Percentiles rank a stretch among this genome's conserved stretches.
phyloP scores from a whole-genome alignment of 2,888 invertebrate genomes.

The Panzeria rudis region DNA sequence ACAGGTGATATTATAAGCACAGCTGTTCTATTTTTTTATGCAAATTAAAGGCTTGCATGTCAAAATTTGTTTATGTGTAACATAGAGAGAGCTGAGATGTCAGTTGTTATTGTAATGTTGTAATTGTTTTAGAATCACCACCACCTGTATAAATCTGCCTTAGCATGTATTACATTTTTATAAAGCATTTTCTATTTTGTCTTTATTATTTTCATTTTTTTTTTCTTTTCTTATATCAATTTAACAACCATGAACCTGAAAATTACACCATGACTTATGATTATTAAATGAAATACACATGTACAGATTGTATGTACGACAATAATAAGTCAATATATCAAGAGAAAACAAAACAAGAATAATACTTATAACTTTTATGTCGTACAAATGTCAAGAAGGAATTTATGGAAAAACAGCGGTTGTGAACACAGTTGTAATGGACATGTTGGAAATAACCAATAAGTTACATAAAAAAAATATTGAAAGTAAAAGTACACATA shows the following conservation, averaged over 20 bases:
- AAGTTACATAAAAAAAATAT: neutral
- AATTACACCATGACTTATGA: conserved; percentile 51
- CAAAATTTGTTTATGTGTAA: too few species aligned
- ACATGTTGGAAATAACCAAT: conserved; percentile 16
- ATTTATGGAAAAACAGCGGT: neutral
- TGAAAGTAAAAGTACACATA: conserved; percentile 1
- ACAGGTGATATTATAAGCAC: too few species aligned
- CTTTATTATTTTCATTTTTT: conserved; percentile 11
- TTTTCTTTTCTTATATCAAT: neutral
- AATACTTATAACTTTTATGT: conserved; percentile 25
- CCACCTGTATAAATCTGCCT: too few species aligned
- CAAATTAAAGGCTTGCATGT: too few species aligned
- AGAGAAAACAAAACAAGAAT: neutral
- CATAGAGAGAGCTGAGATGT: too few species aligned
- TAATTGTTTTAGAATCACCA: too few species aligned
- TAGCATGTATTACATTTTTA: conserved; percentile 30
- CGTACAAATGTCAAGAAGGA: conserved; percentile 10
- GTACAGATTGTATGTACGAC: neutral
- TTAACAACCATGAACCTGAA: conserved; percentile 58
- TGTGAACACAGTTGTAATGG: conserved; percentile 4
- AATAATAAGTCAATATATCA: conserved; percentile 8
- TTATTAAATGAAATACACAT: conserved; percentile 16
- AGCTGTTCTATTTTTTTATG: too few species aligned
- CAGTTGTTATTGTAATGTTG: too few species aligned
- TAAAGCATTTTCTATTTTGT: conserved; percentile 8